Evolutionary conservation across 2,888 invertebrate species (phyloP).

Genomic region (Cotesia congregata): DNA sequence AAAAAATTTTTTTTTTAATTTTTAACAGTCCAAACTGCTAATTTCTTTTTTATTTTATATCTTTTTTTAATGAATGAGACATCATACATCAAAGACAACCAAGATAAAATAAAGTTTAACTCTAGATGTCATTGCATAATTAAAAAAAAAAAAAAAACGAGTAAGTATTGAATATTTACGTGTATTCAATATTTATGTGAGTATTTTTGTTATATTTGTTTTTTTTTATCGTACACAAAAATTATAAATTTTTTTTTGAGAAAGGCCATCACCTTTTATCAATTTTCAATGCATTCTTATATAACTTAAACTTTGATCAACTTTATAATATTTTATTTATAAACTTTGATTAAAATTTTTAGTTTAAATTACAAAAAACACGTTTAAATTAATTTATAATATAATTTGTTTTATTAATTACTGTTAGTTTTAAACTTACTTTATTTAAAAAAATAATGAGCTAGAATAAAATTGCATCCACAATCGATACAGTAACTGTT

Average conservation of each 20-base stretch:
- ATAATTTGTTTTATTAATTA: neutral
- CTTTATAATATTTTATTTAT: neutral
- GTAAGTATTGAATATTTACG: neutral
- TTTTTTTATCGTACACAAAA: neutral
- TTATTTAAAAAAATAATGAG: neutral
- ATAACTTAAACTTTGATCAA: neutral
- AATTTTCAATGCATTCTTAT: neutral
- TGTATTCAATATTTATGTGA: neutral
- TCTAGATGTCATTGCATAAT: too few species aligned
- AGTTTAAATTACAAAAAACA: neutral
- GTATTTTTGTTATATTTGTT: neutral
- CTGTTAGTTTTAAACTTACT: neutral
- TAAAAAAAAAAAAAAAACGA: neutral
- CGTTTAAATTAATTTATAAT: neutral
- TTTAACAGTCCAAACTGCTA: too few species aligned
- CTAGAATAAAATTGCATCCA: neutral
- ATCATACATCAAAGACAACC: too few species aligned
- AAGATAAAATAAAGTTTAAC: too few species aligned
- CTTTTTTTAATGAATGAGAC: too few species aligned
- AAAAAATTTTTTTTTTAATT: too few species aligned
- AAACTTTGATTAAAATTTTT: neutral
- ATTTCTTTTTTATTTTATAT: too few species aligned
- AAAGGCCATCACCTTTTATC: neutral
- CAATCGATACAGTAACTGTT: neutral
- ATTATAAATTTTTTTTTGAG: neutral